Evolutionary conservation across 2,888 invertebrate genomes (phyloP).

Genomic region (Neria commutata): DNA sequence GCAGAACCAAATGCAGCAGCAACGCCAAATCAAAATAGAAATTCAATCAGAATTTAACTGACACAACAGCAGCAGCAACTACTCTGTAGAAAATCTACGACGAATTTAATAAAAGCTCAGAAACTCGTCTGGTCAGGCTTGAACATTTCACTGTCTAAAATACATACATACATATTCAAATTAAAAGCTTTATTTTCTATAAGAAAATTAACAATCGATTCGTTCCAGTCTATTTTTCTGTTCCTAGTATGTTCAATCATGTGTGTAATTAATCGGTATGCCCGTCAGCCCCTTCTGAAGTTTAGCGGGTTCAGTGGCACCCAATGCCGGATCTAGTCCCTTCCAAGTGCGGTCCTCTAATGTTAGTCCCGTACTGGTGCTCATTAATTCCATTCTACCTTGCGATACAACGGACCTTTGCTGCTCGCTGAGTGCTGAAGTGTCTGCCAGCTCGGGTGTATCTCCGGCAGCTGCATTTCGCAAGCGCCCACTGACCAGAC

Average conservation of each 20-base stretch:
- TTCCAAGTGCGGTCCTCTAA: conserved; percentile 76
- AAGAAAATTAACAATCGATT: background rate
- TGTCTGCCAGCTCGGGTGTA: conserved; percentile 28
- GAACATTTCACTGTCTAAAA: background rate
- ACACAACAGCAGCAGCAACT: no score
- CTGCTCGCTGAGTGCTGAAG: conserved; percentile 32
- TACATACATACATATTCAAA: background rate
- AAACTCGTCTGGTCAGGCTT: no score
- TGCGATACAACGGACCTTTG: conserved; percentile 49
- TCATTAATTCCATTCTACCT: conserved; percentile 53
- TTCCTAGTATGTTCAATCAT: conserved; percentile 38
- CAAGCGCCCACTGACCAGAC: conserved; percentile 76
- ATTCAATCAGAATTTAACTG: no score
- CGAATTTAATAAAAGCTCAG: no score
- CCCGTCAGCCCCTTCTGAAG: conserved; percentile 78
- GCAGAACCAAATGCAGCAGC: no score
- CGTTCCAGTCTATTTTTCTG: conserved; percentile 1
- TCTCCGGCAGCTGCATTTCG: conserved; percentile 52
- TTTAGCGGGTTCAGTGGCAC: conserved; percentile 72
- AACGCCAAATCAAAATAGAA: no score
- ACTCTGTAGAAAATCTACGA: no score
- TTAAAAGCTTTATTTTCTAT: background rate
- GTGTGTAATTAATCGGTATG: conserved; percentile 72
- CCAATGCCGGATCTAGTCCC: conserved; percentile 83
- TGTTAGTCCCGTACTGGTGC: conserved; percentile 47